These are phyloP conservation scores for Lateolabrax maculatus DNA, from an alignment of 2,797 vertebrate genomes.

Conservation along the genomic window DNA sequence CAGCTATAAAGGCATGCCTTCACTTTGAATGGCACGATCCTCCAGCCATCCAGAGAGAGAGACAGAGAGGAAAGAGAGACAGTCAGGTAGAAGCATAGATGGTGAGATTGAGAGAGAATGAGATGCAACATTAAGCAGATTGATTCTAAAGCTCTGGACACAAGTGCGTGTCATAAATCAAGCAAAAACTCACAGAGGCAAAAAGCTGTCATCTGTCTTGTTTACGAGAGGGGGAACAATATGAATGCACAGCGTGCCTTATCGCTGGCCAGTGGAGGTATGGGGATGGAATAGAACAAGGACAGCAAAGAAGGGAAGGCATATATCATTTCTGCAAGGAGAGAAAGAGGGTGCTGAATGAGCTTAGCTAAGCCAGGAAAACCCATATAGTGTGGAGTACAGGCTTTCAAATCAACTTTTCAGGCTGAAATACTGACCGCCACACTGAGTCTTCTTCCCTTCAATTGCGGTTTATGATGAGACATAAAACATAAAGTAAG, in stretches of 20 bases:
- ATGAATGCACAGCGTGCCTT: constrained; percentile 67
- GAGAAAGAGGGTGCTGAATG: constrained; percentile 21
- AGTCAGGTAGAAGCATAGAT: constrained; percentile 46
- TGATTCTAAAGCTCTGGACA: constrained; percentile 80
- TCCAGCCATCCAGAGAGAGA: constrained; percentile 41
- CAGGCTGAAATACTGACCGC: constrained; percentile 4
- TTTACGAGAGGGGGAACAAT: constrained; percentile 79
- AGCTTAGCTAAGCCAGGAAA: constrained; percentile 22
- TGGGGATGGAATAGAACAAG: constrained; percentile 56
- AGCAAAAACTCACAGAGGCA: constrained; percentile 66
- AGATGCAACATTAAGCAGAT: constrained; percentile 85
- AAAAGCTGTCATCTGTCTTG: constrained; percentile 76
- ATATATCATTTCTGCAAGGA: constrained; percentile 58
- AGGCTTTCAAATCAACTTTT: constrained; percentile 30
- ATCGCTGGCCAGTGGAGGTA: constrained; percentile 57
- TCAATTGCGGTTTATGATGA: background rate
- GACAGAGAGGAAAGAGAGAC: constrained; percentile 31
- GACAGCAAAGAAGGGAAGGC: constrained; percentile 44
- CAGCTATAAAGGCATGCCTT: constrained; percentile 73
- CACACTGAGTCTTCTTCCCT: background rate
- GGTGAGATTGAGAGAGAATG: constrained; percentile 65
- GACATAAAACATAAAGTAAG: background rate
- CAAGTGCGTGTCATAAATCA: constrained; percentile 72
- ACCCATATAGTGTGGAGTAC: constrained; percentile 13
- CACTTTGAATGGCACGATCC: constrained; percentile 66